Conservation (phyloP, 2,888 invertebrate species). For the Chromoteleia sp. region DNA sequence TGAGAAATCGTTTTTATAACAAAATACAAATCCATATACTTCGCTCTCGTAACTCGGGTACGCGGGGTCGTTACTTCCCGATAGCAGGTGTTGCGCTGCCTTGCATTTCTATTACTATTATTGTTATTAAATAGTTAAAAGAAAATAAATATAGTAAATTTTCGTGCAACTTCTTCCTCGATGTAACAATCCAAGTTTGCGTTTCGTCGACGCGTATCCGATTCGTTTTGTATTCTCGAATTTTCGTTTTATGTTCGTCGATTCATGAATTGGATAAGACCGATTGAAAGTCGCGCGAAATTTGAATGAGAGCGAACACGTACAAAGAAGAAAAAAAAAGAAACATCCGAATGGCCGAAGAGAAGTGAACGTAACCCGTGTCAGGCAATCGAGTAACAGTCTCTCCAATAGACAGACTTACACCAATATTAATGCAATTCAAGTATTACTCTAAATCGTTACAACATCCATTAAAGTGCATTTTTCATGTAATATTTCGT, state of each 20-base stretch:
- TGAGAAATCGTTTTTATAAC: too few species aligned
- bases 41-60: too few species aligned
- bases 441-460: constrained; percentile 78
- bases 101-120: too few species aligned
- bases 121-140: too few species aligned
- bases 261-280: background rate
- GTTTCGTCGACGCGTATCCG: constrained; percentile 25
- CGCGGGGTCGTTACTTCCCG: too few species aligned
- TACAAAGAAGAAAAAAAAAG: too few species aligned
- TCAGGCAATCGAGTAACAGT: constrained; percentile 71
- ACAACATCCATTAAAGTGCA: constrained; percentile 81
- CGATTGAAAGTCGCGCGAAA: background rate
- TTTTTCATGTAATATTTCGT: constrained; percentile 80
- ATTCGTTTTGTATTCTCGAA: background rate
- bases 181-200: constrained; percentile 37
- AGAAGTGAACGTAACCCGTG: background rate
- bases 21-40: too few species aligned
- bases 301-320: constrained; percentile 6
- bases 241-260: background rate
- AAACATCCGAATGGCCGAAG: background rate
- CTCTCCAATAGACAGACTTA: constrained; percentile 76
- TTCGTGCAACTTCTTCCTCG: background rate
- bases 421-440: constrained; percentile 79
- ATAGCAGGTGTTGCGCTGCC: too few species aligned
- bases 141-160: too few species aligned